A percentile compares a stretch with the other conserved stretches of the same genome.
Evolutionary conservation across 2,888 invertebrate genomes (phyloP).

Genomic region (Nymphalis urticae): DNA sequence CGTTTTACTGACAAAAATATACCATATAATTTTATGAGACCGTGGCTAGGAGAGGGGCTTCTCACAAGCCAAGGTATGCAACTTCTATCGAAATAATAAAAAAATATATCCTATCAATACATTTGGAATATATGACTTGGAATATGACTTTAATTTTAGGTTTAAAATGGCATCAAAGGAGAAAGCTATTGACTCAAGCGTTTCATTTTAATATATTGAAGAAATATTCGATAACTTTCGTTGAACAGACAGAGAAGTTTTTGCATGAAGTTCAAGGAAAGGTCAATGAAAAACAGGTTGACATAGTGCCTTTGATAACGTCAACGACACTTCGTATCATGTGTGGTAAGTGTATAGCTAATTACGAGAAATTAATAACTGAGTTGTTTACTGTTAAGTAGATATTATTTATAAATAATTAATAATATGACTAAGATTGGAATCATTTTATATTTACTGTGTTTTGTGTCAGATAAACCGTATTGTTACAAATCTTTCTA

Average conservation of each 20-base stretch:
- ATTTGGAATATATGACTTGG: no score
- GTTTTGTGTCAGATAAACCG: no score
- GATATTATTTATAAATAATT: no score
- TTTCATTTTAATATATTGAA: slow-evolving; percentile 71
- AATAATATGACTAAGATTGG: no score
- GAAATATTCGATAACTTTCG: slow-evolving; percentile 59
- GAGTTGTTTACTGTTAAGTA: no score
- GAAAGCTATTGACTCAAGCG: slow-evolving; percentile 69
- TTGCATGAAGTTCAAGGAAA: slow-evolving; percentile 43
- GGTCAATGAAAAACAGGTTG: slow-evolving; percentile 39
- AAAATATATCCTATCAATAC: neutral
- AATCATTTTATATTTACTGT: no score
- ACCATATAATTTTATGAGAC: slow-evolving; percentile 52
- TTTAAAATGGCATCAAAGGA: slow-evolving; percentile 63
- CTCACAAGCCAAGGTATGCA: slow-evolving; percentile 45
- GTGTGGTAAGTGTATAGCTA: slow-evolving; percentile 44
- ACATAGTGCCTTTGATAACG: slow-evolving; percentile 73
- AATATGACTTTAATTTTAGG: slow-evolving; percentile 11
- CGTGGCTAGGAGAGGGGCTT: slow-evolving; percentile 59
- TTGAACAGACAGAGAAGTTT: slow-evolving; percentile 54
- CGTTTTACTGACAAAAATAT: slow-evolving; percentile 50
- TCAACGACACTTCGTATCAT: slow-evolving; percentile 50
- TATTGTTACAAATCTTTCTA: no score
- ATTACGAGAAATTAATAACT: neutral
- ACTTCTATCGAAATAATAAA: slow-evolving; percentile 40